Conservation (phyloP, 64 coral and sea anemone genomes). For the Actinia tenebrosa region DNA sequence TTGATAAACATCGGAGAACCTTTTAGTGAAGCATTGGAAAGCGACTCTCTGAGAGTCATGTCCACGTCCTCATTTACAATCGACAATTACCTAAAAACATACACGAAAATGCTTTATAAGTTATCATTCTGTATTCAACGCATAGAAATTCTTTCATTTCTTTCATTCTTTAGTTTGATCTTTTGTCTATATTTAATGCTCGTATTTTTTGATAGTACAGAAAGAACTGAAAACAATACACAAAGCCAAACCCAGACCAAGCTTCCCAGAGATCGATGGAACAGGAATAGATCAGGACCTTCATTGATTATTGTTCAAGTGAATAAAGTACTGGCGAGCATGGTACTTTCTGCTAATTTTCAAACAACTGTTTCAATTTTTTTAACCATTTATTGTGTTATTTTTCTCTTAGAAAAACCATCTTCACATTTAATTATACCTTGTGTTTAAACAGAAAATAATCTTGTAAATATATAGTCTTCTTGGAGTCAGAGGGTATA, state of each 20-base stretch:
- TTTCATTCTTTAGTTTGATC: background rate
- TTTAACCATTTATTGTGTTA: background rate
- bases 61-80: background rate
- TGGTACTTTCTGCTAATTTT: background rate
- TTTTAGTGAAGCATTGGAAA: slow-evolving; percentile 23
- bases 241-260: background rate
- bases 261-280: background rate
- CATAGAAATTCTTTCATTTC: background rate
- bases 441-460: background rate
- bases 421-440: background rate
- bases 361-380: background rate
- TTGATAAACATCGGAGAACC: slow-evolving; percentile 14
- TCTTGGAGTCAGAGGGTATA: background rate
- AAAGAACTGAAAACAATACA: background rate
- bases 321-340: background rate
- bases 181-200: background rate
- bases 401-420: background rate
- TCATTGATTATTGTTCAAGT: background rate
- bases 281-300: background rate
- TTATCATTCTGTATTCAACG: background rate
- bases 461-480: background rate
- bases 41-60: background rate
- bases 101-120: slow-evolving; percentile 6
- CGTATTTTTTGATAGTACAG: background rate
- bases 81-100: background rate